Percentiles rank a stretch among this genome's conserved stretches.
Conservation (phyloP, 2,113 vertebrate species). For the Leptobrachium ailaonicum region DNA sequence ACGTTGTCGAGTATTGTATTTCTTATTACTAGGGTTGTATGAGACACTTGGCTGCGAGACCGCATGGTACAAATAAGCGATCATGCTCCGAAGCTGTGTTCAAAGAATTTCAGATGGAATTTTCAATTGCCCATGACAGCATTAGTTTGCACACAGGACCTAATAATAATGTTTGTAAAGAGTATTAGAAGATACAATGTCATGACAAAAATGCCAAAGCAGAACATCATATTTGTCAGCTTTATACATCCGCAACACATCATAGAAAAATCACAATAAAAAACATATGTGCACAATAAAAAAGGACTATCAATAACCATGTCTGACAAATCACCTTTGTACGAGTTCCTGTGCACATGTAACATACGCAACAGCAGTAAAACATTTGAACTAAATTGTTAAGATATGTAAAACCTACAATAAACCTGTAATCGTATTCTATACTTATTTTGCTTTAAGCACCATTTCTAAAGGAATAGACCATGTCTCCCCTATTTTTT, state of each 20-base stretch:
- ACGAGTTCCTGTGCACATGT: constrained; percentile 3
- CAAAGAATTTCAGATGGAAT: background rate
- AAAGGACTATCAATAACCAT: constrained; percentile 19
- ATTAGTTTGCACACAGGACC: constrained; percentile 13
- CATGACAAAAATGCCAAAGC: constrained; percentile 12
- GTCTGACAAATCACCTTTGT: constrained; percentile 24
- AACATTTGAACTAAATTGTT: constrained; percentile 28
- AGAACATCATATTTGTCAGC: constrained; percentile 1
- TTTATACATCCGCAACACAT: constrained; percentile 9
- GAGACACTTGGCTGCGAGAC: background rate
- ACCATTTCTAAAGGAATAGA: constrained; percentile 70
- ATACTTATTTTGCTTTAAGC: constrained; percentile 67
- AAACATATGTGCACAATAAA: constrained; percentile 27
- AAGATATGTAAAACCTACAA: constrained; percentile 52
- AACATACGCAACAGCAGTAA: constrained; percentile 24
- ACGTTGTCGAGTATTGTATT: background rate
- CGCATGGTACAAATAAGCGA: background rate
- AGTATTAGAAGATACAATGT: constrained; percentile 7
- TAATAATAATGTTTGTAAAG: constrained; percentile 4
- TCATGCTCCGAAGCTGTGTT: background rate
- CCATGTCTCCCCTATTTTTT: constrained; percentile 60
- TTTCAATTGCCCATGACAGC: background rate
- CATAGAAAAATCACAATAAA: background rate
- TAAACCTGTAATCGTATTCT: constrained; percentile 62
- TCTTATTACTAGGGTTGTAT: background rate